A percentile compares a stretch with the other conserved stretches of the same genome.
Conservation (phyloP, 2,797 vertebrate genomes). For the Protosalanx chinensis region DNA sequence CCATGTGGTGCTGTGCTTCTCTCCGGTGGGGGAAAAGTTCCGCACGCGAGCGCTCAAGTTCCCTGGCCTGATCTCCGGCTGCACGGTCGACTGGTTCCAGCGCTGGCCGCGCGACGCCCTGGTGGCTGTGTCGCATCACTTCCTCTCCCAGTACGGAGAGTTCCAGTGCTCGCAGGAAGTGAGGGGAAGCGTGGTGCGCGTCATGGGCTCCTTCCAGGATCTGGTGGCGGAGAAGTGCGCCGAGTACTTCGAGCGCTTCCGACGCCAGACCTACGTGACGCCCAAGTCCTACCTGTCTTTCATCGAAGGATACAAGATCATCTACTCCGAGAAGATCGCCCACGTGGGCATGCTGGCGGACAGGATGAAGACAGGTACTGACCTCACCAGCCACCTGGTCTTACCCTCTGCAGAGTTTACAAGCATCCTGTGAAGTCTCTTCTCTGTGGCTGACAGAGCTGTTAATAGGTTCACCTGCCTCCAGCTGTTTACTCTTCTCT, state of each 20-base stretch:
- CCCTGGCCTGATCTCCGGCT: slow-evolving; percentile 81
- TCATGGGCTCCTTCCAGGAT: slow-evolving; percentile 84
- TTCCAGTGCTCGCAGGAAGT: slow-evolving; percentile 77
- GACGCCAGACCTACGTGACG: slow-evolving; percentile 79
- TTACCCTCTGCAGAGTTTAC: no score
- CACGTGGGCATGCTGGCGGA: slow-evolving; percentile 72
- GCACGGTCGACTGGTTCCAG: slow-evolving; percentile 85
- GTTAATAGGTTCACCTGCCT: no score
- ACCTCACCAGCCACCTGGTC: no score
- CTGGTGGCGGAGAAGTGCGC: slow-evolving; percentile 78
- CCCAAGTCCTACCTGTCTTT: slow-evolving; percentile 84
- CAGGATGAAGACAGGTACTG: slow-evolving; percentile 78
- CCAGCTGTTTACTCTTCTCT: not conserved
- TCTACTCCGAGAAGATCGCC: slow-evolving; percentile 75
- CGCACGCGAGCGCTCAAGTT: slow-evolving; percentile 78
- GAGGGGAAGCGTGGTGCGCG: slow-evolving; percentile 71
- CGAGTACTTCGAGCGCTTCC: slow-evolving; percentile 81
- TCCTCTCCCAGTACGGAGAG: slow-evolving; percentile 71
- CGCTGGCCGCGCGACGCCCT: slow-evolving; percentile 82
- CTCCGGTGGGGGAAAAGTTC: slow-evolving; percentile 82
- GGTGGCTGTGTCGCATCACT: slow-evolving; percentile 79
- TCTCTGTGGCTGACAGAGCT: not conserved
- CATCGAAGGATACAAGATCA: slow-evolving; percentile 78
- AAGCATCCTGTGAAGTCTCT: no score
- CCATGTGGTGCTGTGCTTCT: slow-evolving; percentile 84